Evolutionary conservation across 2,113 vertebrate species (phyloP).

Genomic region (Gobiocypris rarus): DNA sequence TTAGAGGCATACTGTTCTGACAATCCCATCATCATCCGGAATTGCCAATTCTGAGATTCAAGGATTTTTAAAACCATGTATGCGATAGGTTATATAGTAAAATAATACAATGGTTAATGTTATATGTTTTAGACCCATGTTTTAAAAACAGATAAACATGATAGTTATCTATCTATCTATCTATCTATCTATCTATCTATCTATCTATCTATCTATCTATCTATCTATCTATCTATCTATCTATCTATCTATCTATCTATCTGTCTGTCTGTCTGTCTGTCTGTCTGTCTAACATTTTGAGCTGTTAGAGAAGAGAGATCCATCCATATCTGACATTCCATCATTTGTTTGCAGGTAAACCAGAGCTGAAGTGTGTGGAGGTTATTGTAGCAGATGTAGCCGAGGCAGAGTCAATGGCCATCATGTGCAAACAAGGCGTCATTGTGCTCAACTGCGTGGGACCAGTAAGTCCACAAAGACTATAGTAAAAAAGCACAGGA

Average conservation of each 20-base stretch:
- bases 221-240: too few species aligned
- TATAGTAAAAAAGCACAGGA: not conserved
- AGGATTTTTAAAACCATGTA: slow-evolving; percentile 5
- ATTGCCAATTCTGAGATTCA: not conserved
- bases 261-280: too few species aligned
- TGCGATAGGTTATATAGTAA: not conserved
- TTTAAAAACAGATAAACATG: too few species aligned
- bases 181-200: too few species aligned
- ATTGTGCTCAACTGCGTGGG: slow-evolving; percentile 94
- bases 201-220: too few species aligned
- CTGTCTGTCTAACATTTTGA: not conserved
- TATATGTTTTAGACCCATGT: too few species aligned
- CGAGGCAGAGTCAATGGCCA: slow-evolving; percentile 83
- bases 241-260: too few species aligned
- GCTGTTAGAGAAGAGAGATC: not conserved
- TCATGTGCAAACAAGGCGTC: slow-evolving; percentile 88
- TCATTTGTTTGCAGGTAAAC: slow-evolving; percentile 77
- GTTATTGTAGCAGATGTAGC: slow-evolving; percentile 86
- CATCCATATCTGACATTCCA: not conserved
- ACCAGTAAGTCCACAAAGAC: slow-evolving; percentile 81
- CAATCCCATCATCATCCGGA: slow-evolving; percentile 19
- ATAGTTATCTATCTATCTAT: too few species aligned
- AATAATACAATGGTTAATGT: not conserved
- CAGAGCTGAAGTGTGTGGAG: slow-evolving; percentile 81
- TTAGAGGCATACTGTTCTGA: slow-evolving; percentile 6